Percentiles rank a stretch among this genome's conserved stretches.
Conservation (phyloP, 2,113 vertebrate species). For the Notothenia rossii region DNA sequence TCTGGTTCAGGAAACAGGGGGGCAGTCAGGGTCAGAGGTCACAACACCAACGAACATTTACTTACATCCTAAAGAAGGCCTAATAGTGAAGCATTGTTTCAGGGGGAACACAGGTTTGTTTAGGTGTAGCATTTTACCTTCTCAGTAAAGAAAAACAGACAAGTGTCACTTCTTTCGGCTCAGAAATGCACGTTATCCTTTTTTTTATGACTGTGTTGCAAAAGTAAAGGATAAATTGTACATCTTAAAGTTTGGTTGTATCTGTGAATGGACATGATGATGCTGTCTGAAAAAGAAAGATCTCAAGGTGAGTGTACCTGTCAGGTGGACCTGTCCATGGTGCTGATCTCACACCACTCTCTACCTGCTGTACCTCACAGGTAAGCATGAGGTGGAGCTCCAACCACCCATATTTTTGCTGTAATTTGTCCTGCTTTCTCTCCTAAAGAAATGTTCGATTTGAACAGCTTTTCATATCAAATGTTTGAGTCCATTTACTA, state of each 20-base stretch:
- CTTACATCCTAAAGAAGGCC: conserved; percentile 74
- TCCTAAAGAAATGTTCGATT: neutral
- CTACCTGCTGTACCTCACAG: conserved; percentile 40
- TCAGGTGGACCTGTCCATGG: conserved; percentile 68
- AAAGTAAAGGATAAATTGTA: neutral
- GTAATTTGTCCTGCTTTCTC: neutral
- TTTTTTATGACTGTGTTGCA: neutral
- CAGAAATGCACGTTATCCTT: neutral
- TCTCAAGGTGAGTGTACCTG: conserved; percentile 65
- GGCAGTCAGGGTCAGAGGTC: conserved; percentile 75
- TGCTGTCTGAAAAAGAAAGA: neutral
- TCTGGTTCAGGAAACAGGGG: conserved; percentile 80
- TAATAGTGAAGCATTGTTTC: conserved; percentile 73
- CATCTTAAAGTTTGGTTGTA: neutral
- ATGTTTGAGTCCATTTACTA: neutral
- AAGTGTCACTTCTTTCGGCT: neutral
- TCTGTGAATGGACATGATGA: neutral
- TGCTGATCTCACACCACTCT: conserved; percentile 60
- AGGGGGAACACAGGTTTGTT: conserved; percentile 57
- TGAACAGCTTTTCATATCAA: neutral
- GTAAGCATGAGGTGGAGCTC: conserved; percentile 1
- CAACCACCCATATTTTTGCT: neutral
- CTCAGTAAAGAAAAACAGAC: neutral
- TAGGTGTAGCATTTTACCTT: conserved; percentile 35
- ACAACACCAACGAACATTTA: conserved; percentile 78